Evolutionary conservation across 2,888 invertebrate species (phyloP).

Genomic region (Chalcosyrphus nemorum): DNA sequence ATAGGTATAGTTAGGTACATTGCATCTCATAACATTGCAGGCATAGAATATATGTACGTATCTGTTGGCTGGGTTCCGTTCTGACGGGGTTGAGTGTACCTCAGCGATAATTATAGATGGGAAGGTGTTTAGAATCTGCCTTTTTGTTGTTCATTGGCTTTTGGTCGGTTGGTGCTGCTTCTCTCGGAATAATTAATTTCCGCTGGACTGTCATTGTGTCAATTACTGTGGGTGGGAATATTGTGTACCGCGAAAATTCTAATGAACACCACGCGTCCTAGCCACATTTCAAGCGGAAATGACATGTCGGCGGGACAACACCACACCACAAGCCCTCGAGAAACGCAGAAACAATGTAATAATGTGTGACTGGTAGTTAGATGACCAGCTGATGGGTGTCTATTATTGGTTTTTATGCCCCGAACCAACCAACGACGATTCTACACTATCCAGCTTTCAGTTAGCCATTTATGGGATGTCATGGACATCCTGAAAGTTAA

Average conservation of each 20-base stretch:
- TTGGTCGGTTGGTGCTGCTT: slow-evolving; percentile 21
- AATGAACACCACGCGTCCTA: slow-evolving; percentile 50
- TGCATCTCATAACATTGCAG: not conserved
- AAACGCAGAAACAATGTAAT: slow-evolving; percentile 51
- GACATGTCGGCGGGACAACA: slow-evolving; percentile 47
- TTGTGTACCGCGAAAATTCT: slow-evolving; percentile 57
- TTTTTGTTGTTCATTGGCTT: slow-evolving; percentile 51
- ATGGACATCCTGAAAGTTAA: slow-evolving; percentile 50
- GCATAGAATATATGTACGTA: slow-evolving; percentile 1
- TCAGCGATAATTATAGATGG: not conserved
- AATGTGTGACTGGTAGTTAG: slow-evolving; percentile 42
- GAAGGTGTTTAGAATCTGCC: slow-evolving; percentile 46
- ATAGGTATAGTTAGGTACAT: not conserved
- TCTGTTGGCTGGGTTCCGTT: not conserved
- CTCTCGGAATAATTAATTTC: slow-evolving; percentile 67
- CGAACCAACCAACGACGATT: slow-evolving; percentile 10
- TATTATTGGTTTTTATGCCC: slow-evolving; percentile 47
- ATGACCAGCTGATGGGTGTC: slow-evolving; percentile 47
- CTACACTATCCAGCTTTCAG: slow-evolving; percentile 7
- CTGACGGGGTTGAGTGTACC: no score
- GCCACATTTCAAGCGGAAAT: slow-evolving; percentile 60
- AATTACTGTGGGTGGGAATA: slow-evolving; percentile 62
- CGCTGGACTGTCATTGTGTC: slow-evolving; percentile 68
- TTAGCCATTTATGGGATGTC: slow-evolving; percentile 48
- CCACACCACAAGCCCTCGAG: not conserved